These are phyloP conservation scores for Phasia obesa DNA, from an alignment of 2,888 invertebrate genomes.

Conservation along the genomic window DNA sequence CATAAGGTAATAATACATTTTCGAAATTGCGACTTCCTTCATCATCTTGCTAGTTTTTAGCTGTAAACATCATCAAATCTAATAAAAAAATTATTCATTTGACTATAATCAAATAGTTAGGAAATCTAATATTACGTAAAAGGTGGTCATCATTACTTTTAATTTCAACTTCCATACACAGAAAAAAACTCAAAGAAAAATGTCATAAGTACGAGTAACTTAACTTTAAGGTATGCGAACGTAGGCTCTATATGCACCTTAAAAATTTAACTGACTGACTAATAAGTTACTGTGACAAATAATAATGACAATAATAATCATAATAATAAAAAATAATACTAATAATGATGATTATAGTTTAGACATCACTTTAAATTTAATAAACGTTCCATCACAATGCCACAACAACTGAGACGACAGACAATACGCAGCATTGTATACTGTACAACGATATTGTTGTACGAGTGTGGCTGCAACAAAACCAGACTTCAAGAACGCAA, in stretches of 20 bases:
- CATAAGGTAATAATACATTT: too few relatives aligned
- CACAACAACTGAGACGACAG: not conserved
- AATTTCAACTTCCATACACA: not conserved
- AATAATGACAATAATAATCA: constrained; percentile 52
- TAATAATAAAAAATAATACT: constrained; percentile 53
- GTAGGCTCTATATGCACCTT: constrained; percentile 13
- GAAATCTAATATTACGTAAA: too few relatives aligned
- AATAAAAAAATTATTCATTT: too few relatives aligned
- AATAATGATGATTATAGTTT: constrained; percentile 60
- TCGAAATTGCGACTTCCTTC: too few relatives aligned
- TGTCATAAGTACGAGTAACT: too few relatives aligned
- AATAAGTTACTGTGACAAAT: constrained; percentile 63
- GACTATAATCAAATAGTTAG: too few relatives aligned
- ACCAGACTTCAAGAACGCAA: constrained; percentile 16
- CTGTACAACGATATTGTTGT: constrained; percentile 5
- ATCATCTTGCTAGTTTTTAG: too few relatives aligned
- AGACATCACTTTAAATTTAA: constrained; percentile 67
- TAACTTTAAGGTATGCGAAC: constrained; percentile 3
- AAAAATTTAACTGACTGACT: constrained; percentile 41
- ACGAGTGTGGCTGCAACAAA: constrained; percentile 4
- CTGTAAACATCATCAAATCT: too few relatives aligned
- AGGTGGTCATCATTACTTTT: too few relatives aligned
- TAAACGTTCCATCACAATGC: constrained; percentile 64
- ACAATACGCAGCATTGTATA: not conserved
- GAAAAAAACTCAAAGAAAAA: not conserved